phyloP scores from a whole-genome alignment of 1,140 invertebrate genomes.

The Zaprionus ghesquierei region DNA sequence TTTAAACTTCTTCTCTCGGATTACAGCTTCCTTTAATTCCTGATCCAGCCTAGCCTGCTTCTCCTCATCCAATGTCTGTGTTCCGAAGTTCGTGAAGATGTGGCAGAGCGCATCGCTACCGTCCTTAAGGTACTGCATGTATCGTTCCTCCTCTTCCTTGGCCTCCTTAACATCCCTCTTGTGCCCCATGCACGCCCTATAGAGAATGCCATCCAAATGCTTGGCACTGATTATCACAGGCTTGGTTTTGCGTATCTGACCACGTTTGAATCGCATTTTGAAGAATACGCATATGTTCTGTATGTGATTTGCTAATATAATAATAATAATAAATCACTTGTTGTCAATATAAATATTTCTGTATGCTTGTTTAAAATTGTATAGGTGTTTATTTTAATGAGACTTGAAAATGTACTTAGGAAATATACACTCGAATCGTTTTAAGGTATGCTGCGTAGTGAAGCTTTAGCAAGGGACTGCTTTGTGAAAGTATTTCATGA shows the following conservation, averaged over 20 bases:
- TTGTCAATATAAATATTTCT: too few relatives aligned
- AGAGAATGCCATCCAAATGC: slow-evolving; percentile 45
- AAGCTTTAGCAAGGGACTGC: too few relatives aligned
- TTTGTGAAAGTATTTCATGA: too few relatives aligned
- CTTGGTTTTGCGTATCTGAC: not conserved
- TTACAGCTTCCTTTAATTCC: slow-evolving; percentile 9
- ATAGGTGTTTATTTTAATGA: too few relatives aligned
- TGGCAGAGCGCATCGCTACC: slow-evolving; percentile 58
- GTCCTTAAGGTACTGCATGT: slow-evolving; percentile 59
- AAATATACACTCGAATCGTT: not conserved
- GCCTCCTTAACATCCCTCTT: slow-evolving; percentile 23
- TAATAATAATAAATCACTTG: too few relatives aligned
- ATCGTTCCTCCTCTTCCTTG: slow-evolving; percentile 51
- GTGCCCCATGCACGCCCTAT: slow-evolving; percentile 32
- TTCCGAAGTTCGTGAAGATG: slow-evolving; percentile 41
- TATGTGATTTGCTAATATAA: not conserved
- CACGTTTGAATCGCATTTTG: not conserved
- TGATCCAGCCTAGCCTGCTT: slow-evolving; percentile 7
- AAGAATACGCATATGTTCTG: not conserved
- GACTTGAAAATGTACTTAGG: too few relatives aligned
- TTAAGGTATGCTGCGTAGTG: not conserved
- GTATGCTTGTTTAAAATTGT: too few relatives aligned
- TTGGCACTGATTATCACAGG: slow-evolving; percentile 60
- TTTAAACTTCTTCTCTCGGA: slow-evolving; percentile 6
- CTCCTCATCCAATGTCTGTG: slow-evolving; percentile 4